These are phyloP conservation scores for Tinamus major DNA, from an alignment of 2,797 vertebrate species.

Conservation along the genomic window DNA sequence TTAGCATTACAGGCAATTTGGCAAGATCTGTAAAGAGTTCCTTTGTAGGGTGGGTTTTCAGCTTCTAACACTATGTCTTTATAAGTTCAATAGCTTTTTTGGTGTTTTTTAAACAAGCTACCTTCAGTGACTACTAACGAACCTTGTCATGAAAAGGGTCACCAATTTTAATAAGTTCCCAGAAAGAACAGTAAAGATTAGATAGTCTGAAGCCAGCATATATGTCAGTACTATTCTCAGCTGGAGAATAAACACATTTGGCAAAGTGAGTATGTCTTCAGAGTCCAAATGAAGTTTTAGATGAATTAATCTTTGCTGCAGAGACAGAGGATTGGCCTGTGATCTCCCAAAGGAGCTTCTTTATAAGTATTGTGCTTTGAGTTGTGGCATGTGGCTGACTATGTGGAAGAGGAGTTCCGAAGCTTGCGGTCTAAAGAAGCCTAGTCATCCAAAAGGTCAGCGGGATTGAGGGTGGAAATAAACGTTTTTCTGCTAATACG, in stretches of 20 bases:
- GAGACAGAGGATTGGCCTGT: conserved; percentile 18
- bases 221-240: not conserved
- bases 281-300: not conserved
- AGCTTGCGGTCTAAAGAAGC: not conserved
- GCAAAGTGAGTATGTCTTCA: not conserved
- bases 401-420: not conserved
- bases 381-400: conserved; percentile 17
- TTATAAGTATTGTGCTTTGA: conserved; percentile 40
- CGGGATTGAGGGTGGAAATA: not conserved
- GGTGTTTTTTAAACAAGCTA: not conserved
- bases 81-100: not conserved
- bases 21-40: not conserved
- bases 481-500: not conserved
- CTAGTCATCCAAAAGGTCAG: conserved; percentile 5
- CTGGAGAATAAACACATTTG: not conserved
- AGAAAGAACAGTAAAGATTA: not conserved
- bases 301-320: conserved; percentile 13
- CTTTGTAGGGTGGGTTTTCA: not conserved
- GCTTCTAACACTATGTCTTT: not conserved
- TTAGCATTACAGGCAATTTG: not conserved
- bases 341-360: conserved; percentile 28
- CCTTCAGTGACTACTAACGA: not conserved
- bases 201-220: not conserved
- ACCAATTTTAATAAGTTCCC: not conserved
- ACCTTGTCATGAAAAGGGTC: not conserved